Percentiles rank a stretch among this genome's conserved stretches.
Evolutionary conservation across 2,113 vertebrate species (phyloP).

Genomic region (Melozone crissalis): DNA sequence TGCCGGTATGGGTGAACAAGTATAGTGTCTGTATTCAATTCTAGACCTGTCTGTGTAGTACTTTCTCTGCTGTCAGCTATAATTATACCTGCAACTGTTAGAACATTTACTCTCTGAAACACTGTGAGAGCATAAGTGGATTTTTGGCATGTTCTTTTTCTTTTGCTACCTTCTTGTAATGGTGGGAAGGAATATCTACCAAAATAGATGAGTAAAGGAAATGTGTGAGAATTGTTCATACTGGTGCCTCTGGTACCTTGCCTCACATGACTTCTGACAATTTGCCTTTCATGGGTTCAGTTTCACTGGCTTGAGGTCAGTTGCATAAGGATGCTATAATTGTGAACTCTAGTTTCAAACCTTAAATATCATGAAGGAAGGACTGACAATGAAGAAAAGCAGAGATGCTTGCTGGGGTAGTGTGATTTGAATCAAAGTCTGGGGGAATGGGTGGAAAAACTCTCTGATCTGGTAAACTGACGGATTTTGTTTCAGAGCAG

Average conservation of each 20-base stretch:
- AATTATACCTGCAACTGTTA: conserved; percentile 7
- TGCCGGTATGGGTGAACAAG: neutral
- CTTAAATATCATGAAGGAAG: neutral
- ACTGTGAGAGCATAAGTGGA: neutral
- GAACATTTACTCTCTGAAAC: neutral
- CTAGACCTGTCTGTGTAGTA: conserved; percentile 2
- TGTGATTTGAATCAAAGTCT: neutral
- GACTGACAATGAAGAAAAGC: neutral
- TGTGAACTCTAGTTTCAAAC: neutral
- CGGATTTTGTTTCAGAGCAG: neutral
- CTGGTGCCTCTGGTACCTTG: neutral
- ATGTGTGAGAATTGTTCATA: neutral
- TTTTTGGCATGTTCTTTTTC: neutral
- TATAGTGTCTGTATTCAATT: neutral
- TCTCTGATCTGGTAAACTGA: neutral
- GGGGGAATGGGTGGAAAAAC: neutral
- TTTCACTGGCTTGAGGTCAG: neutral
- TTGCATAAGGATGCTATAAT: neutral
- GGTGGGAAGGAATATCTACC: neutral
- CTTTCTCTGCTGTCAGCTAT: neutral
- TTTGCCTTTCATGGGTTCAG: neutral
- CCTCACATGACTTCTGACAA: neutral
- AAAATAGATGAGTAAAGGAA: conserved; percentile 13
- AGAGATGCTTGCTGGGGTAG: neutral
- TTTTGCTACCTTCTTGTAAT: neutral